Evolutionary conservation across 2,797 vertebrate genomes (phyloP).

Genomic region (Chrosomus eos): DNA sequence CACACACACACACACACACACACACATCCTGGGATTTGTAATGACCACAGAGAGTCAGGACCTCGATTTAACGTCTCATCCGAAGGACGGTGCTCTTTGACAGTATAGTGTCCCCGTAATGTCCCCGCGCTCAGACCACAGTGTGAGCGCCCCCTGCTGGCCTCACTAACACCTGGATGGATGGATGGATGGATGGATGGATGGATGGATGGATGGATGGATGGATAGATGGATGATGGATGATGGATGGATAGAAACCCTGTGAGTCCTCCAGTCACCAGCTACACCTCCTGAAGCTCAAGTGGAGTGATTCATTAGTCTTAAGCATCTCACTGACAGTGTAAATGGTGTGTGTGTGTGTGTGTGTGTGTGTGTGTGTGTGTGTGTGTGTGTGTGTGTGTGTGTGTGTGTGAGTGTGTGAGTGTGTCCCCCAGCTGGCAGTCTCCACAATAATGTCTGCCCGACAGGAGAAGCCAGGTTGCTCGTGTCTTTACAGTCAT

Average conservation of each 20-base stretch:
- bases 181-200: too few species aligned
- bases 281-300: constrained; percentile 41
- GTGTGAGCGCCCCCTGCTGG: too few species aligned
- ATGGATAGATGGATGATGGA: neutral
- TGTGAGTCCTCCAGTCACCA: neutral
- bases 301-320: constrained; percentile 62
- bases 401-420: constrained; percentile 50
- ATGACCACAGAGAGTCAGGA: too few species aligned
- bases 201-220: neutral
- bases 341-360: neutral
- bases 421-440: constrained; percentile 70
- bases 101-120: too few species aligned
- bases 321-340: constrained; percentile 73
- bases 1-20: too few species aligned
- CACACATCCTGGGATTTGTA: too few species aligned
- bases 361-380: too few species aligned
- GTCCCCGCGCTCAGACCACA: too few species aligned
- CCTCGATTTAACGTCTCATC: too few species aligned
- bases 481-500: constrained; percentile 77
- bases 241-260: neutral
- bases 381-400: constrained; percentile 9
- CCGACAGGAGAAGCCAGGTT: constrained; percentile 75
- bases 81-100: too few species aligned
- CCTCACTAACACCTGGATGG: too few species aligned
- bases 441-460: constrained; percentile 70